Evolutionary conservation across 1,140 invertebrate species (phyloP), one percentile per base, ranked within the genome.

Genomic region (Danaus melanippus): DNA sequence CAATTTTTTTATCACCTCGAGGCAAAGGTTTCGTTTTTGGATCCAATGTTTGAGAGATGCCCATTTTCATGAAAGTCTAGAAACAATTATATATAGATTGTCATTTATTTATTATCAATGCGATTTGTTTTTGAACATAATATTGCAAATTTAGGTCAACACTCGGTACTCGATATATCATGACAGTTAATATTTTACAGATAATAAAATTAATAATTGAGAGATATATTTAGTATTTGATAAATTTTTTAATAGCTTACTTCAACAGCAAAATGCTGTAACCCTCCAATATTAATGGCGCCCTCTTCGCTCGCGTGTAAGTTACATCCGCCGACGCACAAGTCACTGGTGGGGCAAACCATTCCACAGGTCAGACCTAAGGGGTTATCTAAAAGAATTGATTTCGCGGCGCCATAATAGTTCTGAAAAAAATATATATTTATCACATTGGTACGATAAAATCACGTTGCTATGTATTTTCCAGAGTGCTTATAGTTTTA

Each of bases 261-360:
- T 73, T 99, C 97, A 15, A 95, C 95, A 45, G 98, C 97, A 88
- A 97, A 99, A 70, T 99, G 98, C 87, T 99, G 98, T 8, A 99
- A 88, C 0, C 98, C 98, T 0, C 97, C 97, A 74, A 99, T 99
- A 75, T 99, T 99, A 60, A 99, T 99, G 0, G 97, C 92, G 0
- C 98, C 98, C 86, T 99, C 98, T 82, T 99, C 98, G 4, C 92
- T 92, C 0, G 97, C 98, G 70, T 95, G 93, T 1, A 99, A 87
- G 86, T 99, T 99, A 81, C 98, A 99, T 0, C 97, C 96, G 0
- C 98, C 98, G 3, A 99, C 97, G 79, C 98, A 99, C 0, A 99
- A 90, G 79, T 99, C 98, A 79, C 96, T 98, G 0, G 97, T 99
- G 5, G 98, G 98, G 74, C 98, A 99, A 8, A 99, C 97, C 98